These are phyloP conservation scores for Peromyscus nudipes DNA, from an alignment of 2,797 vertebrate genomes.

Conservation along the genomic window DNA sequence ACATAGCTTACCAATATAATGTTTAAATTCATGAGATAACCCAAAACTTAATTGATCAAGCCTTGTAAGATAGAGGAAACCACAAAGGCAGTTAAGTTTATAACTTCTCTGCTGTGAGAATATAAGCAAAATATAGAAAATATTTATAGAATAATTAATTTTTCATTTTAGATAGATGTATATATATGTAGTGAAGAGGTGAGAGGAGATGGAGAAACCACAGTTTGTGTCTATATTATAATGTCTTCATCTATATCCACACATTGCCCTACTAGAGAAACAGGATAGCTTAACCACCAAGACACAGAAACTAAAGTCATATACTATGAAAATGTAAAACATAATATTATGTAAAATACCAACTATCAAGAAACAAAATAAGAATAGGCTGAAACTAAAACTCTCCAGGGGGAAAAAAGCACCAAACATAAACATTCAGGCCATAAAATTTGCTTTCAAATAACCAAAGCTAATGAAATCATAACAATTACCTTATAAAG, in stretches of 20 bases:
- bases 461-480: neutral
- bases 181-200: neutral
- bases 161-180: neutral
- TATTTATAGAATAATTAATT: neutral
- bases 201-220: neutral
- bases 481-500: neutral
- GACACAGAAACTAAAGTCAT: neutral
- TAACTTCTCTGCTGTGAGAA: neutral
- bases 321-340: neutral
- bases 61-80: neutral
- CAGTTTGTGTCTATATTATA: neutral
- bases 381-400: neutral
- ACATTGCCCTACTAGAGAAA: neutral
- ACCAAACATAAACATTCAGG: neutral
- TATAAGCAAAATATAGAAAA: constrained; percentile 20
- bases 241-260: neutral
- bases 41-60: neutral
- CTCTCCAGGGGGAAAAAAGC: neutral
- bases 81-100: constrained; percentile 18
- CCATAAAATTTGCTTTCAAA: neutral
- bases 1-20: neutral
- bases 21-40: constrained; percentile 12
- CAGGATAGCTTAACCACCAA: neutral
- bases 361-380: neutral
- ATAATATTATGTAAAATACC: neutral